phyloP scores from a whole-genome alignment of 2,113 vertebrate genomes.

The Cricetomys ansorgei region DNA sequence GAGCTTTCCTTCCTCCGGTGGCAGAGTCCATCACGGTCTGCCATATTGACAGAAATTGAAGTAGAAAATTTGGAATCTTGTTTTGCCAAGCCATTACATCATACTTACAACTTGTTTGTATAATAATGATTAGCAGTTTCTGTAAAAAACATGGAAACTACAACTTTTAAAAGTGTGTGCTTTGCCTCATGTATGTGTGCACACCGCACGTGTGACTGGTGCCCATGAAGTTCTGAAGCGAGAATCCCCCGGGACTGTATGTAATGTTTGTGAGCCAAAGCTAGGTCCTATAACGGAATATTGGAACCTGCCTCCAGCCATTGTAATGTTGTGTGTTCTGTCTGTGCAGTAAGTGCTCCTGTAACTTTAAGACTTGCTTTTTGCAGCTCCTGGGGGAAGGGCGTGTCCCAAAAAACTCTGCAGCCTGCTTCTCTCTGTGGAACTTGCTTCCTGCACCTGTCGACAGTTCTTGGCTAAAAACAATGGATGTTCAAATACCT shows the following conservation, averaged over 20 bases:
- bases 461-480: too few relatives aligned
- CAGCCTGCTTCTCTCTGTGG: too few relatives aligned
- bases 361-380: too few relatives aligned
- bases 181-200: neutral
- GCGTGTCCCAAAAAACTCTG: too few relatives aligned
- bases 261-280: neutral
- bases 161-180: neutral
- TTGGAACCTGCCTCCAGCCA: too few relatives aligned
- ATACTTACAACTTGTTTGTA: neutral
- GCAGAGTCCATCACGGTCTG: neutral
- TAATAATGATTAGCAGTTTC: neutral
- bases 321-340: too few relatives aligned
- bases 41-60: neutral
- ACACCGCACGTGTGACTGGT: neutral
- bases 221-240: neutral
- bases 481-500: too few relatives aligned
- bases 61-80: neutral
- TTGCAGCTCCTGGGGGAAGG: too few relatives aligned
- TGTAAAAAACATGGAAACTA: neutral
- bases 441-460: too few relatives aligned
- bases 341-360: too few relatives aligned
- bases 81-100: neutral
- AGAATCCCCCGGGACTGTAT: neutral
- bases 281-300: too few relatives aligned
- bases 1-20: neutral